Base-by-base conservation (phyloP, 2,888 invertebrate species). In the Cephonodes hylas region DNA sequence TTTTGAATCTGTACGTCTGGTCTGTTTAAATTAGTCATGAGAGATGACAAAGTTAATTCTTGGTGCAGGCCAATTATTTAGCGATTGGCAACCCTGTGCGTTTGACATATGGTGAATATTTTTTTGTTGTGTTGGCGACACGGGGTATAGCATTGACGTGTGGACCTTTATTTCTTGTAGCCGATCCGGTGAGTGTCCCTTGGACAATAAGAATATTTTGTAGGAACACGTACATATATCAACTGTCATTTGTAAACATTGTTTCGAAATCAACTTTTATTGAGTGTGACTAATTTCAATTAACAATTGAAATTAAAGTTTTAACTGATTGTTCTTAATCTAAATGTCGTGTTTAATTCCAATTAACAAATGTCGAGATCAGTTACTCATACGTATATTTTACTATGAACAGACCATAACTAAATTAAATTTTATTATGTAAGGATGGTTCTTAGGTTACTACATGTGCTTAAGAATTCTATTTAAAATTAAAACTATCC, bases 131-230 rank as follows among this genome's bases (percentile, higher is more conserved):
- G 18, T 42, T 34, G 5, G 31, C 25, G 7, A 57, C 22, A 25
- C 8, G 20, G 15, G 38, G n/a, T n/a, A n/a, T 38, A 22, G 84
- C 85, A 85, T 84, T 85, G 86, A 88, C 87, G 85, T 85, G 79
- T 85, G 82, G 72, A 70, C 60, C 66, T 72, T 61, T 69, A 38
- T 73, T 79, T 78, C n/a, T 10, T 27, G 48, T 53, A n/a, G n/a
- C n/a, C 48, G 27, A 27, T 31, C 27, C 8, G 27, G 22, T 22
- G 5, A 53, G 48, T 53, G 8, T 18, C 10, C 3, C 23, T 48
- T 48, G 18, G 27, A 18, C 0, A 27, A 53, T 53, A 53, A 27
- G 27, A 27, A 45, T 13, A 44, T 44, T 27, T 10, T n/a, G 48
- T 27, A 18, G 8, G 5, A n/a, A 53, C 13, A n/a, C n/a, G 27